These are phyloP conservation scores for Nomada fabriciana DNA, from an alignment of 2,888 invertebrate species.

Conservation along the genomic window DNA sequence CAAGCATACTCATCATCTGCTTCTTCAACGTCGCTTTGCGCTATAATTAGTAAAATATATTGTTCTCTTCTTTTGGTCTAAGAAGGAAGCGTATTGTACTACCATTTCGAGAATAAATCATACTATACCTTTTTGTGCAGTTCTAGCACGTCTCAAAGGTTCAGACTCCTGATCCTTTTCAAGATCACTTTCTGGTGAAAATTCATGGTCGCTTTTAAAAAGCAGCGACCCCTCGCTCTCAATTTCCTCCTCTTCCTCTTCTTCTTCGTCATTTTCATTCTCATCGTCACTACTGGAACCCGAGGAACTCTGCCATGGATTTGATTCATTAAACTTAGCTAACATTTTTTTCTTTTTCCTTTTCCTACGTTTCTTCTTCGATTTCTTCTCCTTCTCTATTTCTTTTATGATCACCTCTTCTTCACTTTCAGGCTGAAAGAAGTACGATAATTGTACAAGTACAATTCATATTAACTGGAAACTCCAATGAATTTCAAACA, in stretches of 20 bases:
- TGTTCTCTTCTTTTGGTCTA: no score
- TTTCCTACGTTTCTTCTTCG: conserved; percentile 84
- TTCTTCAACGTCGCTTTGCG: conserved; percentile 81
- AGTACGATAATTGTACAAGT: background rate
- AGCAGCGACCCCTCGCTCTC: conserved; percentile 84
- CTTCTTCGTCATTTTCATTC: conserved; percentile 84
- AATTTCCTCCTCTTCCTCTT: conserved; percentile 84
- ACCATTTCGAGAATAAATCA: background rate
- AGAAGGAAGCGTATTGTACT: no score
- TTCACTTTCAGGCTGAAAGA: conserved; percentile 71
- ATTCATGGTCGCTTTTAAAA: conserved; percentile 95
- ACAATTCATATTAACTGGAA: background rate
- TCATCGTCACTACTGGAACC: conserved; percentile 84
- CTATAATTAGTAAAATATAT: conserved; percentile 38
- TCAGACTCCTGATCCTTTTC: conserved; percentile 90
- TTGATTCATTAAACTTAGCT: conserved; percentile 85
- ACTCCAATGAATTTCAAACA: conserved; percentile 8
- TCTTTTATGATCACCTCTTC: conserved; percentile 74
- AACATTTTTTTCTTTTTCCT: conserved; percentile 82
- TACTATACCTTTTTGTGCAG: conserved; percentile 90
- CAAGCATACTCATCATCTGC: conserved; percentile 91
- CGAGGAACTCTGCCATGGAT: conserved; percentile 87
- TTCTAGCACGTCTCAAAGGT: conserved; percentile 93
- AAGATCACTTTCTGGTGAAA: conserved; percentile 95
- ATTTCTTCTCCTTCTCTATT: conserved; percentile 79